Percentiles rank a stretch among this genome's conserved stretches.
phyloP scores from a whole-genome alignment of 2,113 vertebrate species.

The Panthera uncia region DNA sequence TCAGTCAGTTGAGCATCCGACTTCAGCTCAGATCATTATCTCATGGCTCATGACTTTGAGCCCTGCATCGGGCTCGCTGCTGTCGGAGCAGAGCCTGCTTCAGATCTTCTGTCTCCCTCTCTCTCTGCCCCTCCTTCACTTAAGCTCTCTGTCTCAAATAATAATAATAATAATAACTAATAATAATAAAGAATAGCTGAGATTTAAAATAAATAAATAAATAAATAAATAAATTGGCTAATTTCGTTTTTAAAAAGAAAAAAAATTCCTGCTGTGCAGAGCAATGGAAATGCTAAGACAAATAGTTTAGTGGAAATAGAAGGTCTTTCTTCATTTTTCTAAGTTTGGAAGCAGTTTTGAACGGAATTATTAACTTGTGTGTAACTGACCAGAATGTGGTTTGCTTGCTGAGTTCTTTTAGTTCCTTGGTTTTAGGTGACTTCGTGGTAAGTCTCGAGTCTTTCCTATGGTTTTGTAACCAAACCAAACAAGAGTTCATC shows the following conservation, averaged over 20 bases:
- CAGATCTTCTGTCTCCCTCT: too few species aligned
- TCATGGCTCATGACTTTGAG: too few species aligned
- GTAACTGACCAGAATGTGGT: not conserved
- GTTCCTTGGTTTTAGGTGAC: constrained; percentile 20
- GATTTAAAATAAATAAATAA: too few species aligned
- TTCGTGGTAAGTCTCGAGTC: not conserved
- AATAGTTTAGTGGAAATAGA: not conserved
- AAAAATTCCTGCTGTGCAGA: not conserved
- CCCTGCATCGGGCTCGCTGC: too few species aligned
- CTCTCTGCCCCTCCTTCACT: too few species aligned
- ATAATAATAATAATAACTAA: too few species aligned
- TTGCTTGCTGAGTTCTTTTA: not conserved
- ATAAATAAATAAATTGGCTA: not conserved
- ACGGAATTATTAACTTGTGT: not conserved
- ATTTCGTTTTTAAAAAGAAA: not conserved
- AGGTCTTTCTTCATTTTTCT: not conserved
- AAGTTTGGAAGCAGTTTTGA: not conserved
- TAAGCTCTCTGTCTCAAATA: too few species aligned
- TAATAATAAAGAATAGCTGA: too few species aligned
- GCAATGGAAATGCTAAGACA: not conserved
- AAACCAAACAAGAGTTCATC: not conserved
- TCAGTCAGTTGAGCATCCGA: too few species aligned
- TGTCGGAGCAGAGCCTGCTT: too few species aligned
- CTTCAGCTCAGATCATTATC: too few species aligned
- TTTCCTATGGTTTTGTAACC: not conserved